These are phyloP conservation scores for Bellardia bayeri DNA, from an alignment of 2,888 invertebrate genomes.

Conservation along the genomic window DNA sequence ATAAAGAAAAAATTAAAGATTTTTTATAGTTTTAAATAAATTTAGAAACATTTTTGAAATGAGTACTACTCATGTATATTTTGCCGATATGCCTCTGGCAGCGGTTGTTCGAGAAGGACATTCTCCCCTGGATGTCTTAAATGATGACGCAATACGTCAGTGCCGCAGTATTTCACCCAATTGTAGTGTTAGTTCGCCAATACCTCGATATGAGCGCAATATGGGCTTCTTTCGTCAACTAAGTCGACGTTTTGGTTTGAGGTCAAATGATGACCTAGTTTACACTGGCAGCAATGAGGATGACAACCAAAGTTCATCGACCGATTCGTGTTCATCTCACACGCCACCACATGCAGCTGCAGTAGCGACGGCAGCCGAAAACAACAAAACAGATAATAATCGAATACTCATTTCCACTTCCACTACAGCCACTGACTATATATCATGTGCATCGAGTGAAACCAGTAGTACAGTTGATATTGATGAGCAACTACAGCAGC, in stretches of 20 bases:
- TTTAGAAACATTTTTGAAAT: slow-evolving; percentile 68
- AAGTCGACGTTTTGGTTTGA: slow-evolving; percentile 87
- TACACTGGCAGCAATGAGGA: slow-evolving; percentile 84
- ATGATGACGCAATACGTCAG: slow-evolving; percentile 67
- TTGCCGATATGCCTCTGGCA: slow-evolving; percentile 78
- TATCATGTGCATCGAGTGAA: slow-evolving; percentile 85
- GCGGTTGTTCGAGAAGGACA: slow-evolving; percentile 56
- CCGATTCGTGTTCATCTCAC: slow-evolving; percentile 84
- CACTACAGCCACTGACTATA: slow-evolving; percentile 74
- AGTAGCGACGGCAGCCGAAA: slow-evolving; percentile 64
- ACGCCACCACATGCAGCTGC: slow-evolving; percentile 75
- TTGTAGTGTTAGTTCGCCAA: slow-evolving; percentile 82
- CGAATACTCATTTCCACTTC: slow-evolving; percentile 38
- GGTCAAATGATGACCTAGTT: slow-evolving; percentile 85
- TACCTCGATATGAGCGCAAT: slow-evolving; percentile 86
- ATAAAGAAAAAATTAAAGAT: not conserved
- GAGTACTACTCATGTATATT: slow-evolving; percentile 79
- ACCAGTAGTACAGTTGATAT: slow-evolving; percentile 86
- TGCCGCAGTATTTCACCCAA: slow-evolving; percentile 82
- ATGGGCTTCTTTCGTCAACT: slow-evolving; percentile 88
- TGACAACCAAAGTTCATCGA: slow-evolving; percentile 84
- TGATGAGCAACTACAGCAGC: slow-evolving; percentile 82
- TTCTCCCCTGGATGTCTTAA: slow-evolving; percentile 32
- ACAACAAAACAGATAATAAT: slow-evolving; percentile 42
- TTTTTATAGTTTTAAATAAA: not conserved